Base-by-base conservation (phyloP, 2,888 invertebrate species). In the Lydus trimaculatus region DNA sequence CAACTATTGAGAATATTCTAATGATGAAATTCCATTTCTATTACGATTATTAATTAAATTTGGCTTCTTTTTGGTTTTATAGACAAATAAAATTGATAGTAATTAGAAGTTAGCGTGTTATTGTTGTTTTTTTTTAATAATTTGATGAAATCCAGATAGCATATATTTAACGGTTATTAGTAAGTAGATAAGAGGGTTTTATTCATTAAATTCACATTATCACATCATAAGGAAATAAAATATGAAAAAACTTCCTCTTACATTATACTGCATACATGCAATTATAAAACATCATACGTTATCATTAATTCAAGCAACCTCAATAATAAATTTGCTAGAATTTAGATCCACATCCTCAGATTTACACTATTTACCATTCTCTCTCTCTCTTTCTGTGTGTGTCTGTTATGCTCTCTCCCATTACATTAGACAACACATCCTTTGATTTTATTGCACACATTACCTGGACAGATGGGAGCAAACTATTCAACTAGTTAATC, bases 401-500 rank as follows among this genome's bases (percentile, higher is more conserved):
- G 1, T 17, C 5, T 6, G 8, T n/a, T 43, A 11, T 43, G 6
- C n/a, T 43, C 39, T 43, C n/a, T 17, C 39, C 6, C 39, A 17
- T n/a, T 43, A 43, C 39, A 17, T 7, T 43, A 43, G 13, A 36
- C 36, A 43, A 43, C 48, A 48, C 20, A 48, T 20, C 20, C 48
- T 20, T 9, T 48, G 48, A 48, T 48, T 48, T 48, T 48, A 48
- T 48, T 48, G 48, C 48, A 48, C 48, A 48, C 48, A 48, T 48
- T 48, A 48, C 48, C 48, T 48, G 48, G 48, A 48, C 48, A 48
- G 20, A 48, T 48, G 48, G 48, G 20, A 20, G 20, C 9, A 48
- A 48, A 48, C 48, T 48, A 20, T 48, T 48, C 48, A 48, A 48
- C 48, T 48, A 48, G 48, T 48, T 48, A 48, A 48, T 48, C 48